A percentile compares a stretch with the other conserved stretches of the same genome.
phyloP scores from a whole-genome alignment of 2,113 vertebrate species.

The Callipepla squamata region DNA sequence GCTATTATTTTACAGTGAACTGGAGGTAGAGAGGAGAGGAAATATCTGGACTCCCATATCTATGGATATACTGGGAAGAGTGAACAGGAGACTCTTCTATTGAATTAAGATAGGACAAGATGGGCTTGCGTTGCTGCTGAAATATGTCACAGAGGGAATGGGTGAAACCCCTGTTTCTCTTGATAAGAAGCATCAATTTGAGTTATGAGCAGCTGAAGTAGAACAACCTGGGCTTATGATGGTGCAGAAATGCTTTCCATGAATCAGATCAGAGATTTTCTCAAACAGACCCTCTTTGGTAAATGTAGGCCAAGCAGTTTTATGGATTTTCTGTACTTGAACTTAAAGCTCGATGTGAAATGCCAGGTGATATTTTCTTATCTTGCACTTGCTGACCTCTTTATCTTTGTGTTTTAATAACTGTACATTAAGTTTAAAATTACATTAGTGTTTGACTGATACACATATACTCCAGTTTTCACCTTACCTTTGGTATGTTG shows the following conservation, averaged over 20 bases:
- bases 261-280: neutral
- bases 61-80: neutral
- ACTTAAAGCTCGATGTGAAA: neutral
- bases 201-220: neutral
- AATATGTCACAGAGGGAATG: neutral
- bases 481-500: neutral
- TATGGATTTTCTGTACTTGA: neutral
- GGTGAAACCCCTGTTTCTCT: neutral
- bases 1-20: neutral
- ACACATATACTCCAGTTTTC: neutral
- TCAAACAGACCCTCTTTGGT: neutral
- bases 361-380: neutral
- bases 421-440: neutral
- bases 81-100: neutral
- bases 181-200: neutral
- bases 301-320: neutral
- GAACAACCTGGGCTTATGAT: neutral
- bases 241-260: neutral
- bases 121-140: neutral
- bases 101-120: neutral
- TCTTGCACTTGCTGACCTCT: neutral
- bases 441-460: neutral
- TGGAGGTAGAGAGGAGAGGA: neutral
- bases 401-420: neutral
- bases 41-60: neutral